Evolutionary conservation across 2,113 vertebrate species (phyloP).

Genomic region (Strix uralensis): DNA sequence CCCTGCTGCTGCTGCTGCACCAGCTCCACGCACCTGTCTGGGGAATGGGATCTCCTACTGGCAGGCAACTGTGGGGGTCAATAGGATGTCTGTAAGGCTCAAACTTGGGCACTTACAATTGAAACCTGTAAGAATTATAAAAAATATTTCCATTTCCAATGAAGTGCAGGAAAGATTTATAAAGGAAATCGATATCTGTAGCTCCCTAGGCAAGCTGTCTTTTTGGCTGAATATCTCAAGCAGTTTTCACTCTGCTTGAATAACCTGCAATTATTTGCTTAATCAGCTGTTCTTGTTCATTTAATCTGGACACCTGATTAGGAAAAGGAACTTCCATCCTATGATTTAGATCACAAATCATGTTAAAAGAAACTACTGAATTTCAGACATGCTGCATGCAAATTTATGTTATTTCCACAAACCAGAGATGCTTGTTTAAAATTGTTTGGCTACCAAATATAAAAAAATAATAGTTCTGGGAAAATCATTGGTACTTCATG

Average conservation of each 20-base stretch:
- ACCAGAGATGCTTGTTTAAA: not conserved
- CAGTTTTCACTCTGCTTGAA: not conserved
- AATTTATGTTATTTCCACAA: not conserved
- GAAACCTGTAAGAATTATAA: not conserved
- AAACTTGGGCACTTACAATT: not conserved
- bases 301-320: not conserved
- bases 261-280: slow-evolving; percentile 1
- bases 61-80: not conserved
- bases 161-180: not conserved
- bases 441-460: not conserved
- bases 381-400: not conserved
- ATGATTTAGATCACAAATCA: not conserved
- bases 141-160: not conserved
- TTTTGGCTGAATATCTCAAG: not conserved
- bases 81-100: not conserved
- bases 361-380: not conserved
- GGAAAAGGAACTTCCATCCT: not conserved
- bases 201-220: not conserved
- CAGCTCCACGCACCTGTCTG: accelerated
- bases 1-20: not conserved
- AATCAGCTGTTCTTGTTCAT: not conserved
- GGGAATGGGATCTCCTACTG: not conserved
- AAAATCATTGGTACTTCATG: not conserved
- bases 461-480: not conserved
- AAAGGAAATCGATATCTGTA: not conserved